A percentile compares a stretch with the other conserved stretches of the same genome.
These are phyloP conservation scores for Leptobrachium leishanense DNA, from an alignment of 2,113 vertebrate species.

Conservation along the genomic window DNA sequence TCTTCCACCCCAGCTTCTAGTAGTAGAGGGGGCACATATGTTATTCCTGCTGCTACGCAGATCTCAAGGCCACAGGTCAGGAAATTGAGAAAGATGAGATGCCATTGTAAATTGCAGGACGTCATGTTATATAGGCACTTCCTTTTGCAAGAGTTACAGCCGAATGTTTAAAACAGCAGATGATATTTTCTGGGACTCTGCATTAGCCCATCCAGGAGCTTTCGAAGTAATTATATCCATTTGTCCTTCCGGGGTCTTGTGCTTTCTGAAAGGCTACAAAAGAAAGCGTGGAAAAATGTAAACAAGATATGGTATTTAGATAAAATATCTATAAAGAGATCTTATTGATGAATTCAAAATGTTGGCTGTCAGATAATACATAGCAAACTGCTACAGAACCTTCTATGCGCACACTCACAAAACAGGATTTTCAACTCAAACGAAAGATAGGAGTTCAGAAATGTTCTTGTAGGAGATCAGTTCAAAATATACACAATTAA, in stretches of 20 bases:
- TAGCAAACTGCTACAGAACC: neutral
- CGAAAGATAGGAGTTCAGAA: neutral
- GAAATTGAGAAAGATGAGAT: constrained; percentile 79
- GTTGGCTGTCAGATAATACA: neutral
- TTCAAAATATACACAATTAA: neutral
- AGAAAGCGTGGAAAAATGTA: neutral
- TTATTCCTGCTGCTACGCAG: constrained; percentile 81
- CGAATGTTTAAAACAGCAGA: constrained; percentile 48
- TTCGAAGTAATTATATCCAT: constrained; percentile 14
- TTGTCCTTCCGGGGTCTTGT: neutral
- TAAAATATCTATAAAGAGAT: neutral
- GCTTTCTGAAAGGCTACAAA: constrained; percentile 10
- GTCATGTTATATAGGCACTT: constrained; percentile 64
- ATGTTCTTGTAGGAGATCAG: neutral
- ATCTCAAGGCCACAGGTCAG: constrained; percentile 85
- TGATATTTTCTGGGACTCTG: constrained; percentile 5
- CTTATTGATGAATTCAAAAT: neutral
- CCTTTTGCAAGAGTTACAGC: constrained; percentile 53
- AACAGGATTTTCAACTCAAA: neutral
- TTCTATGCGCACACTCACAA: neutral
- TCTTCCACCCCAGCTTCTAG: constrained; percentile 83
- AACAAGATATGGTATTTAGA: constrained; percentile 5
- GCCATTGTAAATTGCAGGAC: constrained; percentile 75
- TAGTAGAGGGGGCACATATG: constrained; percentile 79
- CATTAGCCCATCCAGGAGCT: neutral